phyloP scores from a whole-genome alignment of 2,888 invertebrate genomes.

The Chloroclysta siterata region DNA sequence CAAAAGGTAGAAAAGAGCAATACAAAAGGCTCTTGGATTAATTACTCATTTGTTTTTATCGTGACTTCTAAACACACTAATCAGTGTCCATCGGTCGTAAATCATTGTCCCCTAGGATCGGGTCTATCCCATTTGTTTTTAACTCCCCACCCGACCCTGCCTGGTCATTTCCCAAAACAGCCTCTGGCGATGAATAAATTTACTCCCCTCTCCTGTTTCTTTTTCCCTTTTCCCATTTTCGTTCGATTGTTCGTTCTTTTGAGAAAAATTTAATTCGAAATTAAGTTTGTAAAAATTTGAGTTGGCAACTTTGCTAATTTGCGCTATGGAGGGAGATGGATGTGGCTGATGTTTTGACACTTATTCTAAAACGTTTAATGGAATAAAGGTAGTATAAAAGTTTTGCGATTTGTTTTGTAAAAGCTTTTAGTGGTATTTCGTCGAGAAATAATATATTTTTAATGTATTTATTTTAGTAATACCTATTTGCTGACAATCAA shows the following conservation, averaged over 20 bases:
- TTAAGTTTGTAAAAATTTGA: constrained; percentile 45
- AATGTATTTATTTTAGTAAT: too few relatives aligned
- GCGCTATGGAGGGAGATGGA: constrained; percentile 36
- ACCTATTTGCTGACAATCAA: too few relatives aligned
- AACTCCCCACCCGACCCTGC: constrained; percentile 53
- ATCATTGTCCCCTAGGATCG: constrained; percentile 24
- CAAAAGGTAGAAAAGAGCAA: too few relatives aligned
- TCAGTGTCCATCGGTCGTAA: constrained; percentile 24
- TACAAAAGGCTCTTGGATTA: background rate
- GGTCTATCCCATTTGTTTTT: constrained; percentile 53
- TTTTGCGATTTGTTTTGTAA: constrained; percentile 10
- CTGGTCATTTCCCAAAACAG: constrained; percentile 49
- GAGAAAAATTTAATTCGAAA: constrained; percentile 53
- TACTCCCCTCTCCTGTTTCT: constrained; percentile 52
- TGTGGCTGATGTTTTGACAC: constrained; percentile 38
- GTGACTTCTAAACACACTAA: constrained; percentile 15
- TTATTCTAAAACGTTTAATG: constrained; percentile 28
- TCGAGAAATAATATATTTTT: background rate
- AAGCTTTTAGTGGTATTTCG: constrained; percentile 25
- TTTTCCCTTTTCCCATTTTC: constrained; percentile 39
- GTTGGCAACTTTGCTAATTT: constrained; percentile 45
- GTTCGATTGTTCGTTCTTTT: constrained; percentile 47
- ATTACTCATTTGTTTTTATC: constrained; percentile 4
- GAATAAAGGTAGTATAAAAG: constrained; percentile 19
- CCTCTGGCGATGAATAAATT: constrained; percentile 63